Conservation (phyloP, 1,140 invertebrate genomes). For the Zaprionus nigranus region DNA sequence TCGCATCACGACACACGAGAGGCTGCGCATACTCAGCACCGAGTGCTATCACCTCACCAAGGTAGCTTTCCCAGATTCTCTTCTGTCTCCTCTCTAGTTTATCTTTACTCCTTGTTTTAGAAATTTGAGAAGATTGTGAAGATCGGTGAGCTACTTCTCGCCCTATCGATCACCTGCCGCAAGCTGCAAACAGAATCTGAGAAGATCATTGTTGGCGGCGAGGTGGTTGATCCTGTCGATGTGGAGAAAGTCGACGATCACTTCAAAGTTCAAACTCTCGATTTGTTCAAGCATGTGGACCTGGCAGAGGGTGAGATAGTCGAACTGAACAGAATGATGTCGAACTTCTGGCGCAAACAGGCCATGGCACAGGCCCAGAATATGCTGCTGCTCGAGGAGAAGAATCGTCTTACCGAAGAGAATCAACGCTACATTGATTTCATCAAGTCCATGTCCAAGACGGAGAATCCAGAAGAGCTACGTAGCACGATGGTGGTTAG, state of each 20-base stretch:
- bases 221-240: constrained; percentile 49
- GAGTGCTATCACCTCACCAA: constrained; percentile 68
- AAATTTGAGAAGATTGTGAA: constrained; percentile 71
- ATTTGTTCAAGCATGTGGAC: constrained; percentile 67
- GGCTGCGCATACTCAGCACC: constrained; percentile 63
- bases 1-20: constrained; percentile 62
- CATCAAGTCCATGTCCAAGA: constrained; percentile 76
- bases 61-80: constrained; percentile 29
- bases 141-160: constrained; percentile 70
- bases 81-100: not conserved
- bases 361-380: constrained; percentile 71
- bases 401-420: constrained; percentile 60
- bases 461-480: constrained; percentile 67
- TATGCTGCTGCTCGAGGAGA: constrained; percentile 65
- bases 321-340: constrained; percentile 49
- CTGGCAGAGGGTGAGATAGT: constrained; percentile 63
- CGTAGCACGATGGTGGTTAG: constrained; percentile 49
- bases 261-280: constrained; percentile 60
- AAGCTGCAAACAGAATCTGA: constrained; percentile 77
- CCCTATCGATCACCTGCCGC: constrained; percentile 74
- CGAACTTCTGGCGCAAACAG: constrained; percentile 76
- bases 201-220: constrained; percentile 68
- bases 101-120: constrained; percentile 21
- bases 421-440: constrained; percentile 72
- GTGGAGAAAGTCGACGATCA: constrained; percentile 25